Percentiles rank a stretch among this genome's conserved stretches.
These are phyloP conservation scores for Tupaia tana DNA, from an alignment of 2,113 vertebrate genomes.

Conservation along the genomic window DNA sequence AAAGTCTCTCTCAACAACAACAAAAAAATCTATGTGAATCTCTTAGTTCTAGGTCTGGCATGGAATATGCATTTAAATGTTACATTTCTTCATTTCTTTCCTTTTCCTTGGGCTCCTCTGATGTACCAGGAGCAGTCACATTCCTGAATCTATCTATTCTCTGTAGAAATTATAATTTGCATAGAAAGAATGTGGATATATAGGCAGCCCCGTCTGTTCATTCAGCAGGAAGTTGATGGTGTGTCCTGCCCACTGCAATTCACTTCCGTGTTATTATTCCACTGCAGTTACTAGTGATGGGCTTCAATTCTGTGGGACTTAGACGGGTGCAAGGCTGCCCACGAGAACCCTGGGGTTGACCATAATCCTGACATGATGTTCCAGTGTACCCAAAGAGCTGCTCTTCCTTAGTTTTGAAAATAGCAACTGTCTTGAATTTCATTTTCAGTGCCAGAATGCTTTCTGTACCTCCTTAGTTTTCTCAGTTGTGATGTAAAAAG, in stretches of 20 bases:
- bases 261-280: not conserved
- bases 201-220: accelerated
- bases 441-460: not conserved
- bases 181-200: accelerated
- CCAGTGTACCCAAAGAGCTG: not conserved
- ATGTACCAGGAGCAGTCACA: not conserved
- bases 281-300: accelerated
- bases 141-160: too few species aligned
- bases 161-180: not conserved
- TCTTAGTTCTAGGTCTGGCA: too few species aligned
- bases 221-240: not conserved
- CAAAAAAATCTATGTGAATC: not conserved
- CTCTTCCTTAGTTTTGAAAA: not conserved
- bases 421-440: not conserved
- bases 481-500: not conserved
- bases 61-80: accelerated
- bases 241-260: accelerated
- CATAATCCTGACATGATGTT: accelerated
- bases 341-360: too few species aligned
- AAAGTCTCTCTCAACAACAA: too few species aligned
- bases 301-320: accelerated
- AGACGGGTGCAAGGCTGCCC: accelerated
- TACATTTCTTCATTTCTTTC: not conserved
- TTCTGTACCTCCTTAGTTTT: not conserved
- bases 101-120: not conserved